Percentiles rank a stretch among this genome's conserved stretches.
phyloP scores from a whole-genome alignment of 2,113 vertebrate genomes.

The Mus musculus region GRCm39 chr11:90600501-90601000 shows the following conservation, averaged over 20 bases:
- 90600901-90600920: not conserved
- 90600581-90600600: not conserved
- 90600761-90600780: not conserved
- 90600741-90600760: not conserved
- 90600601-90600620: no score
- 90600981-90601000: not conserved
- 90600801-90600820: not conserved
- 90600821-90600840: not conserved
- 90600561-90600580: not conserved
- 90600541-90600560: not conserved
- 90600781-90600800: not conserved
- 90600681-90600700: not conserved
- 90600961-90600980: not conserved
- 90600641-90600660: not conserved
- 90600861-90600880: not conserved
- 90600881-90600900: not conserved
- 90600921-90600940: not conserved
- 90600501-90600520: not conserved
- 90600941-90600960: not conserved
- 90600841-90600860: not conserved
- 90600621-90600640: not conserved
- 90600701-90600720: not conserved
- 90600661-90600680: not conserved
- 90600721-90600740: not conserved
- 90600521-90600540: not conserved